These are phyloP conservation scores for Leptonema lineaticorne DNA, from an alignment of 1,140 invertebrate genomes.

Conservation along the genomic window DNA sequence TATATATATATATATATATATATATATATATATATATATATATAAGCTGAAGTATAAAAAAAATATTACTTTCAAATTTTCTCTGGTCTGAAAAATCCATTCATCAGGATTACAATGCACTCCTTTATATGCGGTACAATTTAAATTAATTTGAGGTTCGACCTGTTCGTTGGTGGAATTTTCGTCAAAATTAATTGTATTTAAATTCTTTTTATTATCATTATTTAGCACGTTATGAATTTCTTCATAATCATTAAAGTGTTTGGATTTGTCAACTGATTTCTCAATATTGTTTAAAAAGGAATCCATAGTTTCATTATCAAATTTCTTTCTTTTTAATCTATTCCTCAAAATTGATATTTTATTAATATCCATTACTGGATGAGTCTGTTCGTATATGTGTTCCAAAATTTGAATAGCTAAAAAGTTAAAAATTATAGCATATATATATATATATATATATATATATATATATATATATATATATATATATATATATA, in stretches of 20 bases:
- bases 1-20: neutral
- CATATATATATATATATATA: slow-evolving; percentile 29
- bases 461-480: neutral
- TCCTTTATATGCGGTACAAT: slow-evolving; percentile 43
- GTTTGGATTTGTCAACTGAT: too few species aligned
- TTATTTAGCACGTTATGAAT: neutral
- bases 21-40: neutral
- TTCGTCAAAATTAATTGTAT: neutral
- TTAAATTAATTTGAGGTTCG: slow-evolving; percentile 1
- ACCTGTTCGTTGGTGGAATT: neutral
- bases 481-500: slow-evolving; percentile 22
- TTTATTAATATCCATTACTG: slow-evolving; percentile 44
- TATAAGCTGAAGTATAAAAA: neutral
- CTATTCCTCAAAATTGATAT: slow-evolving; percentile 15
- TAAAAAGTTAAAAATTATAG: slow-evolving; percentile 41
- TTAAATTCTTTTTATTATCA: neutral
- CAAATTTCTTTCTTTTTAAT: slow-evolving; percentile 11
- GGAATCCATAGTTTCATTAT: too few species aligned
- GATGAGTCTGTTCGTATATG: slow-evolving; percentile 55
- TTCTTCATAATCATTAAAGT: neutral
- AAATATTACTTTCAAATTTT: slow-evolving; percentile 50
- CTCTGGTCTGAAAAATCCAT: slow-evolving; percentile 53
- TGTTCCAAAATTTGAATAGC: slow-evolving; percentile 53
- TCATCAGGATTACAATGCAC: slow-evolving; percentile 48
- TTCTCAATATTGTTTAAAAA: neutral